These are phyloP conservation scores for Acanthisitta chloris DNA, from an alignment of 2,113 vertebrate species.

Conservation along the genomic window DNA sequence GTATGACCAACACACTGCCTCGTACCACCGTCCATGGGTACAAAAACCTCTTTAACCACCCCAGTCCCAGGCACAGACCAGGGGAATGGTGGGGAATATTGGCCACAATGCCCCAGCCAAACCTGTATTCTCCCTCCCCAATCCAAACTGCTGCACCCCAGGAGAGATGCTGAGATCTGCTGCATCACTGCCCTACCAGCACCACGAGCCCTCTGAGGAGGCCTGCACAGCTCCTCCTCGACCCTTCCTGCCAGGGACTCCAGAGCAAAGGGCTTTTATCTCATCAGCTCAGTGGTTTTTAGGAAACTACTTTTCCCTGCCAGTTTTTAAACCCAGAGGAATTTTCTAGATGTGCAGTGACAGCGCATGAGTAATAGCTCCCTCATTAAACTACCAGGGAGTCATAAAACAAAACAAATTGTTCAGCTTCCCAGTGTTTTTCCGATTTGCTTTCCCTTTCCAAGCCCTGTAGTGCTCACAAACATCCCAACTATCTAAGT, in stretches of 20 bases:
- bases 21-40: accelerated
- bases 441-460: constrained; percentile 12
- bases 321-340: background rate
- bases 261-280: constrained; percentile 32
- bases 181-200: background rate
- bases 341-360: constrained; percentile 37
- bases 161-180: background rate
- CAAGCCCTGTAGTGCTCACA: constrained; percentile 8
- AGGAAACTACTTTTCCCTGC: constrained; percentile 31
- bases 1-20: accelerated
- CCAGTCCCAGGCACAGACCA: background rate
- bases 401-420: constrained; percentile 65
- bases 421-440: constrained; percentile 14
- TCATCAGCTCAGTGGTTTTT: constrained; percentile 34
- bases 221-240: background rate
- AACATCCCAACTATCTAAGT: constrained; percentile 48
- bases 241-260: constrained; percentile 34
- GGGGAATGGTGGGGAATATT: background rate
- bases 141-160: background rate
- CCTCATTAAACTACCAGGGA: constrained; percentile 30
- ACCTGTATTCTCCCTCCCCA: background rate
- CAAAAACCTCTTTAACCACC: background rate
- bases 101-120: background rate
- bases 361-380: constrained; percentile 12
- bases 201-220: background rate